These are phyloP conservation scores for Phrynosoma platyrhinos DNA, from an alignment of 2,113 vertebrate species.

Conservation along the genomic window DNA sequence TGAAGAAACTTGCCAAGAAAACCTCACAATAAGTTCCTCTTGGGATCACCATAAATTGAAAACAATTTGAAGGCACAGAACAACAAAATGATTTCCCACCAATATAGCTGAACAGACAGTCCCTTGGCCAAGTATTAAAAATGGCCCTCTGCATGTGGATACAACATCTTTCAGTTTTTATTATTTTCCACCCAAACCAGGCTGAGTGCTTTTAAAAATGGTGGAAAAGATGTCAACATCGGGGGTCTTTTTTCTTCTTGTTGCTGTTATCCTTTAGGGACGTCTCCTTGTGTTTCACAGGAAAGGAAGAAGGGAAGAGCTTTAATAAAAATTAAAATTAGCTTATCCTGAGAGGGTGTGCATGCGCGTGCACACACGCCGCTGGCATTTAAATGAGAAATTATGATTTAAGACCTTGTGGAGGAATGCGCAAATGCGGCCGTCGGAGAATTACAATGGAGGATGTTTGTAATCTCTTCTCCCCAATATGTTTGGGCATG, in stretches of 20 bases:
- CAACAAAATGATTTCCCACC: no score
- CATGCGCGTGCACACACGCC: slow-evolving; percentile 43
- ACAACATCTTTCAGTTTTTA: not conserved
- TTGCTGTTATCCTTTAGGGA: slow-evolving; percentile 57
- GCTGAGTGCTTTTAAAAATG: not conserved
- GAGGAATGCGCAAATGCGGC: slow-evolving; percentile 64
- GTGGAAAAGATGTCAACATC: slow-evolving; percentile 52
- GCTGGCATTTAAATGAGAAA: slow-evolving; percentile 77
- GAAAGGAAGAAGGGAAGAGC: slow-evolving; percentile 40
- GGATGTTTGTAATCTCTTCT: not conserved
- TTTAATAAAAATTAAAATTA: slow-evolving; percentile 77
- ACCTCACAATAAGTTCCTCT: no score
- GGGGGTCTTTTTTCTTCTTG: slow-evolving; percentile 45
- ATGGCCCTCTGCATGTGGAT: not conserved
- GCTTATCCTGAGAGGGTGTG: slow-evolving; percentile 62
- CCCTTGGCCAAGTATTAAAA: not conserved
- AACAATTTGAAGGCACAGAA: no score
- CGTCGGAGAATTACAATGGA: slow-evolving; percentile 53
- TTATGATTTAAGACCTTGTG: slow-evolving; percentile 76
- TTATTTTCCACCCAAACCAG: not conserved
- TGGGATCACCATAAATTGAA: no score
- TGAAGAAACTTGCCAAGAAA: no score
- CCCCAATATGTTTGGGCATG: not conserved
- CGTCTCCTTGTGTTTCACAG: slow-evolving; percentile 50
- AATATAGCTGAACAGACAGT: no score